A percentile compares a stretch with the other conserved stretches of the same genome.
Conservation (phyloP, 2,888 invertebrate species). For the Bellardia bayeri region DNA sequence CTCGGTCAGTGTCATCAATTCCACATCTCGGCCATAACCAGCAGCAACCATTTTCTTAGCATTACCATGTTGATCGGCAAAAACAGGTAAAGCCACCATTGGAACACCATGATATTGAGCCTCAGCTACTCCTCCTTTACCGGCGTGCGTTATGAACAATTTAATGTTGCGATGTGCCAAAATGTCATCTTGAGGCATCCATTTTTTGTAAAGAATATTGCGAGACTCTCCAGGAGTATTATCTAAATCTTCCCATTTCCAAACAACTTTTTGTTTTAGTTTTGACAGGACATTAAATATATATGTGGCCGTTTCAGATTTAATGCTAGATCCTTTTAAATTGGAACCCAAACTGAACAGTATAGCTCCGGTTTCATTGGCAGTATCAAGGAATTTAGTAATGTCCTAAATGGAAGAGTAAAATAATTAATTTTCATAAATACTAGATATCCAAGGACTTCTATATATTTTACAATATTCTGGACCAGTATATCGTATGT, state of each 20-base stretch:
- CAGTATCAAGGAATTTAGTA: constrained; percentile 80
- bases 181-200: constrained; percentile 89
- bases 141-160: constrained; percentile 88
- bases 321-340: constrained; percentile 83
- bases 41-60: constrained; percentile 76
- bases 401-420: constrained; percentile 77
- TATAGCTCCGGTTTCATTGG: constrained; percentile 83
- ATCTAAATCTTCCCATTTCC: constrained; percentile 88
- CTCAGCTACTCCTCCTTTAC: constrained; percentile 87
- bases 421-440: too few species aligned
- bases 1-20: constrained; percentile 74
- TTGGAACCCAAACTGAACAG: constrained; percentile 84
- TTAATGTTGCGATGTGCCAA: constrained; percentile 86
- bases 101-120: constrained; percentile 87
- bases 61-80: constrained; percentile 81
- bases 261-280: constrained; percentile 87
- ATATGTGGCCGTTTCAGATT: constrained; percentile 84
- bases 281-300: constrained; percentile 86
- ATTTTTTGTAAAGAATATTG: constrained; percentile 85
- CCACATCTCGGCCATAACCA: constrained; percentile 78
- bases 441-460: too few species aligned
- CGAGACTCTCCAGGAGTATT: constrained; percentile 82
- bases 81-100: constrained; percentile 81
- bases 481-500: neutral
- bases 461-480: too few species aligned